Evolutionary conservation across 2,113 vertebrate genomes (phyloP).

Genomic region (Rhea americana): DNA sequence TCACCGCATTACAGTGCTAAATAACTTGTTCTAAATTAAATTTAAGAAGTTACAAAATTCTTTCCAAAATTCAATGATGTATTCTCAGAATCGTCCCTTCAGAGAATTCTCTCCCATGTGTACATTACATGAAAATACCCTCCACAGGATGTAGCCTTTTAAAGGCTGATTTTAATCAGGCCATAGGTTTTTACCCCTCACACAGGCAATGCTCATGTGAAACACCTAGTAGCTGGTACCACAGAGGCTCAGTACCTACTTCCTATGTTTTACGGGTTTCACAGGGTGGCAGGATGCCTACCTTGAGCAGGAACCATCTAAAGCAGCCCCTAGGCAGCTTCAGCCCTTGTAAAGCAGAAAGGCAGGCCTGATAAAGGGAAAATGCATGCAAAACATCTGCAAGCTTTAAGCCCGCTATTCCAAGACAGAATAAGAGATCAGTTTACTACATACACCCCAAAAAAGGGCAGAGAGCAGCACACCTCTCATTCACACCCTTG

Average conservation of each 20-base stretch:
- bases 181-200: neutral
- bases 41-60: neutral
- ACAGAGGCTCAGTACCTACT: neutral
- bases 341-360: too few species aligned
- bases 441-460: neutral
- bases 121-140: accelerated
- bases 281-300: neutral
- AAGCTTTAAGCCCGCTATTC: neutral
- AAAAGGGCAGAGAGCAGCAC: accelerated
- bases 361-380: too few species aligned
- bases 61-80: neutral
- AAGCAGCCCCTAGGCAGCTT: neutral
- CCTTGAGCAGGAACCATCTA: neutral
- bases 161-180: neutral
- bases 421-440: neutral
- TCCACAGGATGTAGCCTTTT: neutral
- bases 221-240: neutral
- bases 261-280: neutral
- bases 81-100: neutral
- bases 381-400: too few species aligned
- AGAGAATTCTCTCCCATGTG: neutral
- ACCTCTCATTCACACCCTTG: neutral
- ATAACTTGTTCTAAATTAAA: neutral
- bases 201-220: neutral
- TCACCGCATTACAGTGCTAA: neutral